A percentile compares a stretch with the other conserved stretches of the same genome.
These are phyloP conservation scores for Myripristis jacobus DNA, from an alignment of 2,797 vertebrate species.

Conservation along the genomic window DNA sequence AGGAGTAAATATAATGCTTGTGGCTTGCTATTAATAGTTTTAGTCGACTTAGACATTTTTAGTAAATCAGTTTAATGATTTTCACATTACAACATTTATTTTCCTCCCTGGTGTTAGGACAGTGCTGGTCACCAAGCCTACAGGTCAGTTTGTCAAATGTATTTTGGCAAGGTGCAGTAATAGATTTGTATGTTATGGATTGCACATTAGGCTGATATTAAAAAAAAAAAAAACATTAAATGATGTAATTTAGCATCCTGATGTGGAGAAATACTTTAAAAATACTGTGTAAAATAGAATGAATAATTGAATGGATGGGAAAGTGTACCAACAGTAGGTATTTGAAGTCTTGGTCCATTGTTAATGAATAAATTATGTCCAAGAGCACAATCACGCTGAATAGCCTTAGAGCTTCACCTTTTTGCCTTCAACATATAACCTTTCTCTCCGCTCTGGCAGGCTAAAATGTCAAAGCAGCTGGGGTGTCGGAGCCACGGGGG, in stretches of 20 bases:
- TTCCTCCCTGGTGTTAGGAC: no score
- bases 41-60: no score
- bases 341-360: constrained; percentile 50
- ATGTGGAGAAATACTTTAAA: constrained; percentile 23
- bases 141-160: no score
- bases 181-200: no score
- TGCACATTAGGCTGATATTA: no score
- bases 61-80: no score
- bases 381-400: constrained; percentile 60
- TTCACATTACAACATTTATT: no score
- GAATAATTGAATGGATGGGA: constrained; percentile 20
- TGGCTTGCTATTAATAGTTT: no score
- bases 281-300: constrained; percentile 32
- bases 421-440: constrained; percentile 69
- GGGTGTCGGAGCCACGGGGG: constrained; percentile 55
- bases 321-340: constrained; percentile 48
- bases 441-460: constrained; percentile 72
- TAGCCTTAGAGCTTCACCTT: constrained; percentile 53
- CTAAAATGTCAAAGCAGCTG: constrained; percentile 76
- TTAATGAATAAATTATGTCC: constrained; percentile 76
- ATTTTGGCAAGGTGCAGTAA: not conserved
- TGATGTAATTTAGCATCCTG: not conserved
- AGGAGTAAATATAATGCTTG: not conserved
- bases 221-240: no score
- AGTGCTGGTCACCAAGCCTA: no score